Base-by-base conservation (phyloP, 2,797 vertebrate species). In the Avahi laniger region DNA sequence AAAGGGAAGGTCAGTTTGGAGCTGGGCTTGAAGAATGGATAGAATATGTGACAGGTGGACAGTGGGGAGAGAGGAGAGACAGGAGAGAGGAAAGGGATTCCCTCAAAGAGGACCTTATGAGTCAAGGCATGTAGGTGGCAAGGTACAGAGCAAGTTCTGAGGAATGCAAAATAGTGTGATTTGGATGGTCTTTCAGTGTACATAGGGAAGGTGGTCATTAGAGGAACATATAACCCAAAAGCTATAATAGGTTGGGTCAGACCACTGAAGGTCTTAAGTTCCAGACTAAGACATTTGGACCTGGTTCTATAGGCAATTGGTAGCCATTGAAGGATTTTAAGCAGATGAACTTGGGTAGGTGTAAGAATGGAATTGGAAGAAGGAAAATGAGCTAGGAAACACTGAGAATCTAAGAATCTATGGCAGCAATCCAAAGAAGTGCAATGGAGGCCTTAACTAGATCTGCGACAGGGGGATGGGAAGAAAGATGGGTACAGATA, bases 21-120 rank as follows among this genome's bases (percentile, higher is more conserved):
- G n/a, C 59, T 80, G 30, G 22, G 52, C 57, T 80, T 93, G 9
- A 93, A 89, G 78, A 94, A 90, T 81, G n/a, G 38, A 35, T 88
- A 81, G 73, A 91, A 35, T 82, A 73, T 89, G 75, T 95, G 84
- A 90, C 30, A 96, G 35, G 57, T 59, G 18, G n/a, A 95, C 41
- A 81, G 61, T 28, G 0, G 20, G 15, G 14, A n/a, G n/a, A n/a
- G n/a, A n/a, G n/a, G n/a, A n/a, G n/a, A n/a, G n/a, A n/a, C n/a
- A n/a, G n/a, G n/a, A n/a, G n/a, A n/a, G 50, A 91, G 92, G 57
- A 76, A 93, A 93, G 41, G 41, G 75, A 93, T 91, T 92, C 83
- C 76, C 54, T 81, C 28, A 65, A 93, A 57, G 67, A 78, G 33
- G 50, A 79, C 38, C 83, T 90, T 65, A 20, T 93, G 67, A 91